Evolutionary conservation across 2,113 vertebrate genomes (phyloP).

Genomic region (Thalassarche chlororhynchos): DNA sequence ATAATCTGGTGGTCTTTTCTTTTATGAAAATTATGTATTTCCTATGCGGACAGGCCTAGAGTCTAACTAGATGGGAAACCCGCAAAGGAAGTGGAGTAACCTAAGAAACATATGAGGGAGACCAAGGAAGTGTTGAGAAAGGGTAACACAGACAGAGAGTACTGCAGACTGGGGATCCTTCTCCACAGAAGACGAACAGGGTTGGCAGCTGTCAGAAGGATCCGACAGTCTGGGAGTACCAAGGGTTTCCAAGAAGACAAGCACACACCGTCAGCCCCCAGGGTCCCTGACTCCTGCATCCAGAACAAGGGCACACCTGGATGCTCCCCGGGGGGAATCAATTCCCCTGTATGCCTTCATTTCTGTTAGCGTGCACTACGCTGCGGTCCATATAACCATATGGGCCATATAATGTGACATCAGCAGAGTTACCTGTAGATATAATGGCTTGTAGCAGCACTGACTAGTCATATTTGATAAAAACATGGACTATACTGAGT

Average conservation of each 20-base stretch:
- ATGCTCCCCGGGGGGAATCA: background rate
- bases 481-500: background rate
- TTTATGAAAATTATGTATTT: background rate
- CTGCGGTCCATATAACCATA: background rate
- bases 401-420: background rate
- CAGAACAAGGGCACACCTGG: background rate
- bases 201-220: background rate
- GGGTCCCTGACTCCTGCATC: too few species aligned
- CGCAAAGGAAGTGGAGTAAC: background rate
- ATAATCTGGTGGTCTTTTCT: background rate
- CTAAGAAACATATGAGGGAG: background rate
- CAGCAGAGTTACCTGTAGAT: background rate
- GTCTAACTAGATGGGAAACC: background rate
- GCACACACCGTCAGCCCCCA: accelerated
- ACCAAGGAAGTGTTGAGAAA: background rate
- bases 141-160: background rate
- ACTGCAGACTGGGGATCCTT: background rate
- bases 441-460: background rate
- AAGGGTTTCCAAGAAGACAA: background rate
- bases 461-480: background rate
- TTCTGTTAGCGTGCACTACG: background rate
- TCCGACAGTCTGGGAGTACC: background rate
- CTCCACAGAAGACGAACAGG: background rate
- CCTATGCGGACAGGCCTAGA: background rate
- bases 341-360: background rate